A percentile compares a stretch with the other conserved stretches of the same genome.
These are phyloP conservation scores for Melanerpes aurifrons DNA, from an alignment of 2,113 vertebrate genomes.

Conservation along the genomic window DNA sequence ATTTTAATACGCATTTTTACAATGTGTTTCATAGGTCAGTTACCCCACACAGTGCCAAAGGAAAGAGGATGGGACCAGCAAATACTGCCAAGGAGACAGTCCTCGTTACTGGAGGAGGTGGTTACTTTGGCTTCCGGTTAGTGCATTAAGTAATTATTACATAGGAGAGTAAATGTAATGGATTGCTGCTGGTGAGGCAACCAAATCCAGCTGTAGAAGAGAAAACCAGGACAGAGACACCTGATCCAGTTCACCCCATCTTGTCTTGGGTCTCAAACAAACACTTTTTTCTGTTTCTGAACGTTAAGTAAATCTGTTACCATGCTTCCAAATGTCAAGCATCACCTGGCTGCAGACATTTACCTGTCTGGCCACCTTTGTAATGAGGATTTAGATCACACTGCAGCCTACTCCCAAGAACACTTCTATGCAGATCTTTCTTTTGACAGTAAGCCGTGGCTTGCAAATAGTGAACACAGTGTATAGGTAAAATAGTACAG, in stretches of 20 bases:
- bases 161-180: neutral
- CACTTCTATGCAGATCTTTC: neutral
- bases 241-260: neutral
- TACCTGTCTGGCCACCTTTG: neutral
- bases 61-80: constrained; percentile 53
- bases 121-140: constrained; percentile 94
- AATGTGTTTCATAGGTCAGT: neutral
- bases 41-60: neutral
- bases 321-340: neutral
- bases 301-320: rapidly evolving
- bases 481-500: neutral
- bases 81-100: constrained; percentile 47
- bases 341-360: neutral
- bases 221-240: neutral
- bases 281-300: neutral
- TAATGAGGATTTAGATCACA: neutral
- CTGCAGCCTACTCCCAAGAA: neutral
- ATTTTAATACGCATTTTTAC: neutral
- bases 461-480: neutral
- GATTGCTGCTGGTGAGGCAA: neutral
- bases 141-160: constrained; percentile 12
- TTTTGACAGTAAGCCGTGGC: neutral
- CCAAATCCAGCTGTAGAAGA: neutral
- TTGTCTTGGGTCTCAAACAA: rapidly evolving
- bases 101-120: constrained; percentile 90